Evolutionary conservation across 2,113 vertebrate species (phyloP).

Genomic region (Casuarius casuarius): DNA sequence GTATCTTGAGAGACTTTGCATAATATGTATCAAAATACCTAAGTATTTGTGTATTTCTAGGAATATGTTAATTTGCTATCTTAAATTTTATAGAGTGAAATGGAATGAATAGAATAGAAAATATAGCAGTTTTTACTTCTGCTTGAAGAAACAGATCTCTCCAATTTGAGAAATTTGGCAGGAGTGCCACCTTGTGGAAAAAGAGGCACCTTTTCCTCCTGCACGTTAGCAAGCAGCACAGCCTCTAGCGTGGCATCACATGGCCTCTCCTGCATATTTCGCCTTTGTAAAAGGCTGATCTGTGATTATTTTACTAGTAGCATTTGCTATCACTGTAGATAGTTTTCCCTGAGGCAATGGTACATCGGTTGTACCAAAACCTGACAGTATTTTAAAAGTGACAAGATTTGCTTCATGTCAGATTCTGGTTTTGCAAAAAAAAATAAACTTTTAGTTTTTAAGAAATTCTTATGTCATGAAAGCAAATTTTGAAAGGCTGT

Average conservation of each 20-base stretch:
- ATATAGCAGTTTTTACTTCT: accelerated
- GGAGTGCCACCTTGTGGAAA: slow-evolving; percentile 10
- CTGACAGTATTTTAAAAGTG: accelerated
- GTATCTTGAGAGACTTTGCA: accelerated
- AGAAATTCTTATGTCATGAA: too few relatives aligned
- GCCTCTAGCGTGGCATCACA: neutral
- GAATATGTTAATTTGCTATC: accelerated
- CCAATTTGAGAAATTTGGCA: neutral
- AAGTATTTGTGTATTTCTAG: accelerated
- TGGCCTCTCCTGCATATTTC: neutral
- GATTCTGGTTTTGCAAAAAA: neutral
- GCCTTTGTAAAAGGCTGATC: neutral
- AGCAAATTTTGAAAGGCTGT: too few relatives aligned
- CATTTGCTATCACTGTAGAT: accelerated
- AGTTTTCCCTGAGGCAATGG: accelerated
- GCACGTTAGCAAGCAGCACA: neutral
- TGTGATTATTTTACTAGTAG: neutral
- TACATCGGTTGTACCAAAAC: accelerated
- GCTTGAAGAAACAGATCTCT: too few relatives aligned
- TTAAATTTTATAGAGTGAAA: accelerated
- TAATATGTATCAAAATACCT: accelerated
- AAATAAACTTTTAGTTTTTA: too few relatives aligned
- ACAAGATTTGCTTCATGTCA: too few relatives aligned
- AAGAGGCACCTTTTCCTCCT: neutral
- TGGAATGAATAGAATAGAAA: accelerated